Conservation (phyloP, 2,113 vertebrate species). For the Hippolais icterina region DNA sequence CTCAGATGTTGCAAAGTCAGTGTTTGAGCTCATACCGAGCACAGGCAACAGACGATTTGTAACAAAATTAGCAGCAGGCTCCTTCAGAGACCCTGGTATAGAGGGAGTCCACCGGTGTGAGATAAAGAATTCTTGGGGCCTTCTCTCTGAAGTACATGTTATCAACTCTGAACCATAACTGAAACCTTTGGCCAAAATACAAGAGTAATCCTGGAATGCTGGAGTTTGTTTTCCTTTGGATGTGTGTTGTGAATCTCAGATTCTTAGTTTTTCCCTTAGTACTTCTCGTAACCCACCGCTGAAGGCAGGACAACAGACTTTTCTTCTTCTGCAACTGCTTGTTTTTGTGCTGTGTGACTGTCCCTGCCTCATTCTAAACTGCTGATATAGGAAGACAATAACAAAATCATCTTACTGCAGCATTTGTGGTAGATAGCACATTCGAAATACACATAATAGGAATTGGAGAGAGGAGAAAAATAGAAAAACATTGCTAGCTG, state of each 20-base stretch:
- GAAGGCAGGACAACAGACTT: background rate
- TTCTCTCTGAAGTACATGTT: background rate
- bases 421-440: background rate
- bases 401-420: background rate
- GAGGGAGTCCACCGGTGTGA: background rate
- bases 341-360: background rate
- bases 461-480: background rate
- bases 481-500: background rate
- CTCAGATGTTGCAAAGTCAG: background rate
- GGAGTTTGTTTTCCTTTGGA: background rate
- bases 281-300: background rate
- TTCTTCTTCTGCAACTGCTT: background rate
- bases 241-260: background rate
- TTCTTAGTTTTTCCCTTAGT: background rate
- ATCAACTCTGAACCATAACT: background rate
- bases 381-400: background rate
- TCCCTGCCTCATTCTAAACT: background rate
- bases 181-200: background rate
- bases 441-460: background rate
- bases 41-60: background rate
- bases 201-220: background rate
- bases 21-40: background rate
- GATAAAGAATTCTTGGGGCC: background rate
- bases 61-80: background rate
- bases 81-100: background rate